These are phyloP conservation scores for Trematomus bernacchii DNA, from an alignment of 2,797 vertebrate genomes.

Conservation along the genomic window DNA sequence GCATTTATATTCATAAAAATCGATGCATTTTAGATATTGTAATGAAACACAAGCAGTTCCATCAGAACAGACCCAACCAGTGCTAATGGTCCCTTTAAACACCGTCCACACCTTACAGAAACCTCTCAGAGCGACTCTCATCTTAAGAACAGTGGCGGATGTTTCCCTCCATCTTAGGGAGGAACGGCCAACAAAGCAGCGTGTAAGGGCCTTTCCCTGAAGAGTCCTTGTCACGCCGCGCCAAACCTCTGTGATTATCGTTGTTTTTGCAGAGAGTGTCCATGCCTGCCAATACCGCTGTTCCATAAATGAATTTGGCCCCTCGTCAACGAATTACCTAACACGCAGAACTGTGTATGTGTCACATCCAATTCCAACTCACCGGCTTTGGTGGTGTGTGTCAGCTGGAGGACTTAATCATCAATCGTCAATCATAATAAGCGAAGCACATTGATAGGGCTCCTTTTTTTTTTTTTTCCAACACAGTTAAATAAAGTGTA, in stretches of 20 bases:
- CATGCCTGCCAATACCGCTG: slow-evolving; percentile 85
- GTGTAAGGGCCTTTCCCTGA: slow-evolving; percentile 85
- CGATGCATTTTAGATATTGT: slow-evolving; percentile 24
- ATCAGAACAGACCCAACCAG: slow-evolving; percentile 49
- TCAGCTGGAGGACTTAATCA: slow-evolving; percentile 87
- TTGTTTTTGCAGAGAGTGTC: slow-evolving; percentile 86
- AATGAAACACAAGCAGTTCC: background rate
- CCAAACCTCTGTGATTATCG: slow-evolving; percentile 87
- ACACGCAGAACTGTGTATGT: slow-evolving; percentile 86
- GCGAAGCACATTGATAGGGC: slow-evolving; percentile 81
- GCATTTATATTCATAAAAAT: slow-evolving; percentile 31
- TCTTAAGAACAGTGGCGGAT: slow-evolving; percentile 77
- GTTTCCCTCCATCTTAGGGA: slow-evolving; percentile 82
- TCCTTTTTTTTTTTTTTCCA: slow-evolving; percentile 38
- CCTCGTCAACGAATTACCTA: slow-evolving; percentile 87
- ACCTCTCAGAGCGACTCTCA: slow-evolving; percentile 68
- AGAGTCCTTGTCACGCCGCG: slow-evolving; percentile 85
- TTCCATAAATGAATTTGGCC: slow-evolving; percentile 88
- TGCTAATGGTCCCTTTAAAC: slow-evolving; percentile 55
- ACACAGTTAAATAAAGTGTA: slow-evolving; percentile 82
- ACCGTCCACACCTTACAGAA: slow-evolving; percentile 58
- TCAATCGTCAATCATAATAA: slow-evolving; percentile 88
- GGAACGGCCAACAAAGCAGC: slow-evolving; percentile 84
- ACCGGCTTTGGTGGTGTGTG: slow-evolving; percentile 85
- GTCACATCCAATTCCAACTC: slow-evolving; percentile 86